These are phyloP conservation scores for Corythoichthys intestinalis DNA, from an alignment of 2,113 vertebrate genomes.

Conservation along the genomic window DNA sequence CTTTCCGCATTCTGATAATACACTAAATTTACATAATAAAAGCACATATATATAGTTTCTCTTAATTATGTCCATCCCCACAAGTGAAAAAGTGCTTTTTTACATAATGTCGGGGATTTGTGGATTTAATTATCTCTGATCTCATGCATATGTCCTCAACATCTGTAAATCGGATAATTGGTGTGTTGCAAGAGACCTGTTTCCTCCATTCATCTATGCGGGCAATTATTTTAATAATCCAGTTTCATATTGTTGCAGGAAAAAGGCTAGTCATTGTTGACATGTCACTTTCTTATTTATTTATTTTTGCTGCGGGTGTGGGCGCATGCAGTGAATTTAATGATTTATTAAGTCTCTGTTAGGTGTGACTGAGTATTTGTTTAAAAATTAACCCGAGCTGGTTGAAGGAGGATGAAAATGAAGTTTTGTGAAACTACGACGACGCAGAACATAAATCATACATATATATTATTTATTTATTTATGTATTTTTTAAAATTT, in stretches of 20 bases:
- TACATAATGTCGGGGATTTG: background rate
- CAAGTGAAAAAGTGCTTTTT: slow-evolving; percentile 1
- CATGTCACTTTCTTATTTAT: background rate
- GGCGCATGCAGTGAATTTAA: slow-evolving; percentile 9
- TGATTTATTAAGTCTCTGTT: slow-evolving; percentile 43
- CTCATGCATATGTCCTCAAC: background rate
- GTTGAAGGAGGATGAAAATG: slow-evolving; percentile 22
- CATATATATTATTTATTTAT: no score
- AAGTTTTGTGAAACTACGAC: background rate
- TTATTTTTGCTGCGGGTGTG: background rate
- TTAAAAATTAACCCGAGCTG: slow-evolving; percentile 55
- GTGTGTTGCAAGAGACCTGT: background rate
- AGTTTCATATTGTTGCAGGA: background rate
- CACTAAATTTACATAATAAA: background rate
- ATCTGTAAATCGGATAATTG: background rate
- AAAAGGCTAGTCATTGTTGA: background rate
- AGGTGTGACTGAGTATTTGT: slow-evolving; percentile 9
- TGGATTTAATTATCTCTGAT: background rate
- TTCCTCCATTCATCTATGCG: background rate
- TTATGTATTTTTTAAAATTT: no score
- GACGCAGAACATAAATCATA: background rate
- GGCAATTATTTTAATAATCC: no score
- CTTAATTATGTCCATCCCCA: background rate
- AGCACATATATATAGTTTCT: background rate
- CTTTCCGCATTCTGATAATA: background rate